Evolutionary conservation across 2,888 invertebrate genomes (phyloP).

Genomic region (Zonitis immaculata): DNA sequence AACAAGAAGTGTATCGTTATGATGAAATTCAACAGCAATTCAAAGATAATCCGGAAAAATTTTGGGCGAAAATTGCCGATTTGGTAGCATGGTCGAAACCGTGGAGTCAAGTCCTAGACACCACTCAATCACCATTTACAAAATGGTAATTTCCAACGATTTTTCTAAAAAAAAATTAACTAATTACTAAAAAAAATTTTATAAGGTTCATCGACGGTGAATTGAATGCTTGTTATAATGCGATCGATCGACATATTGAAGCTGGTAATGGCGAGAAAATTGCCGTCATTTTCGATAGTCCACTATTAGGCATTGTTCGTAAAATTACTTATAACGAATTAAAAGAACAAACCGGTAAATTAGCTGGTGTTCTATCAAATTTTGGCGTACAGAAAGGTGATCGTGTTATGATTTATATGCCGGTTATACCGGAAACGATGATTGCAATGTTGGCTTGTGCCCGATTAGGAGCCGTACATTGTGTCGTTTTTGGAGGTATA

Average conservation of each 20-base stretch:
- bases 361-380: slow-evolving; percentile 74
- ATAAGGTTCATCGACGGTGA: slow-evolving; percentile 90
- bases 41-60: slow-evolving; percentile 82
- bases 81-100: slow-evolving; percentile 76
- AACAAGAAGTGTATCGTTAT: too few species aligned
- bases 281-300: slow-evolving; percentile 88
- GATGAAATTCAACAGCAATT: too few species aligned
- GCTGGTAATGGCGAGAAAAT: slow-evolving; percentile 72
- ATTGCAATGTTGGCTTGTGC: slow-evolving; percentile 85
- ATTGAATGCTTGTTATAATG: slow-evolving; percentile 89
- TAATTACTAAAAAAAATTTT: slow-evolving; percentile 17
- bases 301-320: slow-evolving; percentile 70
- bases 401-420: slow-evolving; percentile 90
- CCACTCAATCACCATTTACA: slow-evolving; percentile 78
- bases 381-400: slow-evolving; percentile 80
- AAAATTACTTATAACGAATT: slow-evolving; percentile 79
- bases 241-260: slow-evolving; percentile 82
- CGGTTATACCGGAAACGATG: slow-evolving; percentile 85
- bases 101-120: slow-evolving; percentile 80
- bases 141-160: slow-evolving; percentile 64
- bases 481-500: slow-evolving; percentile 91
- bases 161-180: background rate
- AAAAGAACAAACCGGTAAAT: slow-evolving; percentile 68
- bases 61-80: slow-evolving; percentile 78
- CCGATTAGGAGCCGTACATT: slow-evolving; percentile 87